phyloP scores from a whole-genome alignment of 2,797 vertebrate genomes.

The Thripadectes ignobilis region DNA sequence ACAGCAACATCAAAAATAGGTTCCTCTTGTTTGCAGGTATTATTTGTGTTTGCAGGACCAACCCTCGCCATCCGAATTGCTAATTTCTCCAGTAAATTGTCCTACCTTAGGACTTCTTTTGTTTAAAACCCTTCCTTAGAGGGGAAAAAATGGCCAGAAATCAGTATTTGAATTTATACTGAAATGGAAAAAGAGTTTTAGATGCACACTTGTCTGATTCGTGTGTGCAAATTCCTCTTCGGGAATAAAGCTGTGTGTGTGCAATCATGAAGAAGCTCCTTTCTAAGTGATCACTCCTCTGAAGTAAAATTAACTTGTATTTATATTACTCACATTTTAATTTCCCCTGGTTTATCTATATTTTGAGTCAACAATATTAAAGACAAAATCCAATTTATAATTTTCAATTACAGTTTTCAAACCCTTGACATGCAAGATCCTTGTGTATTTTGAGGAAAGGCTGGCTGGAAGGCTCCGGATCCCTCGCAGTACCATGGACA shows the following conservation, averaged over 20 bases:
- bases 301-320: background rate
- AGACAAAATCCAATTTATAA: background rate
- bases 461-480: no score
- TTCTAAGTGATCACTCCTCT: background rate
- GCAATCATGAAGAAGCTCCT: background rate
- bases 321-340: background rate
- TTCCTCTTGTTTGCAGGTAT: background rate
- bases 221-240: background rate
- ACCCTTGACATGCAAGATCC: background rate
- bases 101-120: fast-evolving
- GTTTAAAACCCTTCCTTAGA: background rate
- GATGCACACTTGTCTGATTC: background rate
- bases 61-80: background rate
- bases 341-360: background rate
- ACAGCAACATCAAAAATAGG: background rate
- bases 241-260: background rate
- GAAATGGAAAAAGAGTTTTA: background rate
- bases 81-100: background rate
- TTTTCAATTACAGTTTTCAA: background rate
- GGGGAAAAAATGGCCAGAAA: background rate
- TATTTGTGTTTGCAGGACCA: background rate
- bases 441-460: background rate
- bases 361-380: background rate
- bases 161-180: background rate
- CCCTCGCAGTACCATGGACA: background rate